phyloP scores from a whole-genome alignment of 2,888 invertebrate species.

The Morpho achilles region DNA sequence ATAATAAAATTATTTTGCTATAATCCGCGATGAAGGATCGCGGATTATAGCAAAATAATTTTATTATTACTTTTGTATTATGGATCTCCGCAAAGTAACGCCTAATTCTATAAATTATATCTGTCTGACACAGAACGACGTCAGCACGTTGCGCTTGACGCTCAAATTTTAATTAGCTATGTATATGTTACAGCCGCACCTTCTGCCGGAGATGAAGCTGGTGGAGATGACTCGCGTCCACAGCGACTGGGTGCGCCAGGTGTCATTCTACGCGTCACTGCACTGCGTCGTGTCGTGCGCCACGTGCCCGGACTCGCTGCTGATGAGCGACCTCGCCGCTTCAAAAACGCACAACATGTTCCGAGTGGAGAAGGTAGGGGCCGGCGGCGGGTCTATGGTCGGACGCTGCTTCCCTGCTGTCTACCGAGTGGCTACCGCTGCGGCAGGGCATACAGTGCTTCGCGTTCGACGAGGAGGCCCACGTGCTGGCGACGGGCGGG shows the following conservation, averaged over 20 bases:
- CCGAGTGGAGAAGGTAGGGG: constrained; percentile 66
- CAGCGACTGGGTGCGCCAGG: constrained; percentile 84
- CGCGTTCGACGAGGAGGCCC: constrained; percentile 77
- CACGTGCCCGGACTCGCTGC: constrained; percentile 78
- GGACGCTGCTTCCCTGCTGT: too few species aligned
- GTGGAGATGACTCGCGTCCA: constrained; percentile 80
- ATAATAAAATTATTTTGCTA: too few species aligned
- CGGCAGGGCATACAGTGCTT: constrained; percentile 81
- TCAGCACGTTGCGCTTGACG: neutral
- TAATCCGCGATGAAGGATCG: too few species aligned
- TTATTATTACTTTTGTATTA: too few species aligned
- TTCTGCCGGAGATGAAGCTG: constrained; percentile 70
- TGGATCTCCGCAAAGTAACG: too few species aligned
- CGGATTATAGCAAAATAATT: too few species aligned
- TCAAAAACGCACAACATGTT: constrained; percentile 79
- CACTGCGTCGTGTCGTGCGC: constrained; percentile 85
- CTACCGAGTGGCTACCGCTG: too few species aligned
- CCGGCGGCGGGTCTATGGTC: too few species aligned
- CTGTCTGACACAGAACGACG: neutral
- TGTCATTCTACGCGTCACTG: constrained; percentile 82
- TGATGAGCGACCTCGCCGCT: constrained; percentile 80
- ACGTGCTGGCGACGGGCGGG: constrained; percentile 84
- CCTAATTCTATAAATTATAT: too few species aligned
- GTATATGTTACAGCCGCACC: constrained; percentile 13
- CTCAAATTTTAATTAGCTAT: neutral